Evolutionary conservation across 2,113 vertebrate species (phyloP).

Genomic region (Ameiurus melas): DNA sequence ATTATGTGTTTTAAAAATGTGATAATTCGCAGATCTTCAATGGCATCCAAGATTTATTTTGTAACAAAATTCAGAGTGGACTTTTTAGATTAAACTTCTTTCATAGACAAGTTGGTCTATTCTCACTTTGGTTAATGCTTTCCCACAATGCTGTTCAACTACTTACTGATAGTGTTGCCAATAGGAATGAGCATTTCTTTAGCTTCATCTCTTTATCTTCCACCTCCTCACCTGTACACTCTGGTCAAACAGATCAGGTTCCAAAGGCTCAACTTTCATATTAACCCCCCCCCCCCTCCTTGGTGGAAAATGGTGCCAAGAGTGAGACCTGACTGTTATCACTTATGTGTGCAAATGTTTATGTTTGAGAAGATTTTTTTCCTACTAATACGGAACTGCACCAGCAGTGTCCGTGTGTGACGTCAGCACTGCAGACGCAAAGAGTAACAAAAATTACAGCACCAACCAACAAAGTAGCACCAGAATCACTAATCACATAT

Average conservation of each 20-base stretch:
- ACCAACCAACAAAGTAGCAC: background rate
- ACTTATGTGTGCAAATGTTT: background rate
- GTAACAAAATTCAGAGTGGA: background rate
- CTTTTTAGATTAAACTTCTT: background rate
- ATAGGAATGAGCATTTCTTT: background rate
- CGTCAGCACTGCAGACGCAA: background rate
- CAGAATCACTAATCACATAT: background rate
- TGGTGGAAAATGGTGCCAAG: background rate
- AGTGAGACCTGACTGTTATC: background rate
- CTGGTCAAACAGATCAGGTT: background rate
- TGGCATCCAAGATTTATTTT: background rate
- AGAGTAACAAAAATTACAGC: background rate
- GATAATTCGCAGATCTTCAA: background rate
- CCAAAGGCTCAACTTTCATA: background rate
- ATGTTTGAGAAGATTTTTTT: background rate
- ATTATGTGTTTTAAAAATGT: background rate
- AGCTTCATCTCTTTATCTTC: background rate
- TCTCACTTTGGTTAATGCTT: background rate
- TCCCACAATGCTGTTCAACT: background rate
- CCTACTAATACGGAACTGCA: background rate
- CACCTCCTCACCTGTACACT: background rate
- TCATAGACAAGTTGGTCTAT: background rate
- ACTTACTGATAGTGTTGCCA: background rate
- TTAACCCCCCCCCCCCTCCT: background rate
- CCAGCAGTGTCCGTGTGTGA: background rate